phyloP scores from a whole-genome alignment of 1,140 invertebrate genomes.

The Drosophila biarmipes region DNA sequence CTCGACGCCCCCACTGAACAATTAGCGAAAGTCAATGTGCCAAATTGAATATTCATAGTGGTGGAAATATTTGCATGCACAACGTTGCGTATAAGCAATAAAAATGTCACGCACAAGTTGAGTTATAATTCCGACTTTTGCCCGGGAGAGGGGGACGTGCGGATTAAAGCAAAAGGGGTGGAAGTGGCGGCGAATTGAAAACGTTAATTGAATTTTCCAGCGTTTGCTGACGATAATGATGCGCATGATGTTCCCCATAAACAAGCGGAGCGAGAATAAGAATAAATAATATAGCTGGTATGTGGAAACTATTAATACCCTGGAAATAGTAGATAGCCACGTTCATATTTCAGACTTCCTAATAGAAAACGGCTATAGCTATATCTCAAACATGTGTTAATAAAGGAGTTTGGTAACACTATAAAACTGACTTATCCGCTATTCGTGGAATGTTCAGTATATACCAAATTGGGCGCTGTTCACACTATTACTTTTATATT shows the following conservation, averaged over 20 bases:
- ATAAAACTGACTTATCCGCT: too few relatives aligned
- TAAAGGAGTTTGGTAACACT: too few relatives aligned
- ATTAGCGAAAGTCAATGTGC: conserved; percentile 66
- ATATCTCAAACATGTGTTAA: too few relatives aligned
- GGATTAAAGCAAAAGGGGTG: not conserved
- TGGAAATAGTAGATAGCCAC: conserved; percentile 3
- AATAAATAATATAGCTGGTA: not conserved
- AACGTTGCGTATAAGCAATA: conserved; percentile 72
- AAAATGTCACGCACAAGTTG: conserved; percentile 65
- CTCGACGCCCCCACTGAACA: conserved; percentile 21
- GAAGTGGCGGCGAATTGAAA: not conserved
- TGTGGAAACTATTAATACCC: conserved; percentile 11
- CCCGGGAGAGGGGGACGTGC: not conserved
- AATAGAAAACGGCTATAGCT: too few relatives aligned
- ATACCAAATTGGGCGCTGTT: too few relatives aligned
- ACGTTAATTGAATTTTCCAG: conserved; percentile 68
- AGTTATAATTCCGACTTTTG: conserved; percentile 23
- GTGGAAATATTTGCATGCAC: conserved; percentile 63
- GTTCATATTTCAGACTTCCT: too few relatives aligned
- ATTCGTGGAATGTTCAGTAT: too few relatives aligned
- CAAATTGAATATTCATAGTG: conserved; percentile 63
- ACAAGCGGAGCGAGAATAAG: conserved; percentile 13
- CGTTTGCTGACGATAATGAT: conserved; percentile 34
- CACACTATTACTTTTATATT: too few relatives aligned
- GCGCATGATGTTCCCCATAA: conserved; percentile 28